Evolutionary conservation across 2,113 vertebrate genomes (phyloP).

Genomic region (Phrynocephalus versicolor): DNA sequence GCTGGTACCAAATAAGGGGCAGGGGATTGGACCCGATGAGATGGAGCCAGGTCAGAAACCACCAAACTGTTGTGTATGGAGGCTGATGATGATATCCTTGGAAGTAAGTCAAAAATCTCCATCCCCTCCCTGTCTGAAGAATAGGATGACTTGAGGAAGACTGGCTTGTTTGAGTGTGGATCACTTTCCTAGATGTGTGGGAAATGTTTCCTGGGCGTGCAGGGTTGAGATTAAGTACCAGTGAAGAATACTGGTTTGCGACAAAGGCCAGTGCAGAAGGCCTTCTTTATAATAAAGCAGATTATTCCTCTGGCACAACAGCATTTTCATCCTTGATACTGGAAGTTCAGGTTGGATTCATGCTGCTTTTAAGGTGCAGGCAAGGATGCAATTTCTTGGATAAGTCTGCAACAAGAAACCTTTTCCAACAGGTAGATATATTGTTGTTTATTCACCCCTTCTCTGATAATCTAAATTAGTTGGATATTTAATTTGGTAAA

Average conservation of each 20-base stretch:
- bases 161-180: neutral
- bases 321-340: constrained; percentile 5
- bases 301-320: neutral
- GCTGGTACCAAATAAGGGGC: neutral
- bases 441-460: constrained; percentile 15
- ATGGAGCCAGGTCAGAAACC: neutral
- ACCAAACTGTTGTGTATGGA: no score
- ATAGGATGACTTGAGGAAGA: neutral
- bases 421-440: neutral
- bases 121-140: neutral
- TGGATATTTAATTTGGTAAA: constrained; percentile 17
- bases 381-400: neutral
- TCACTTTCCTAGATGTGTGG: neutral
- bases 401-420: neutral
- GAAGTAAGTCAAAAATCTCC: neutral
- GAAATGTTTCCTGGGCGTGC: neutral
- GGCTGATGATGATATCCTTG: neutral
- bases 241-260: constrained; percentile 8
- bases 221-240: neutral
- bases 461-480: neutral
- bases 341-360: neutral
- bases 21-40: no score
- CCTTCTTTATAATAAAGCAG: constrained; percentile 16
- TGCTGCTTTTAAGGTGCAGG: constrained; percentile 19
- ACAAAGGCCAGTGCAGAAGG: neutral